Conservation (phyloP, 2,888 invertebrate species). For the Tricholauxania praeusta region DNA sequence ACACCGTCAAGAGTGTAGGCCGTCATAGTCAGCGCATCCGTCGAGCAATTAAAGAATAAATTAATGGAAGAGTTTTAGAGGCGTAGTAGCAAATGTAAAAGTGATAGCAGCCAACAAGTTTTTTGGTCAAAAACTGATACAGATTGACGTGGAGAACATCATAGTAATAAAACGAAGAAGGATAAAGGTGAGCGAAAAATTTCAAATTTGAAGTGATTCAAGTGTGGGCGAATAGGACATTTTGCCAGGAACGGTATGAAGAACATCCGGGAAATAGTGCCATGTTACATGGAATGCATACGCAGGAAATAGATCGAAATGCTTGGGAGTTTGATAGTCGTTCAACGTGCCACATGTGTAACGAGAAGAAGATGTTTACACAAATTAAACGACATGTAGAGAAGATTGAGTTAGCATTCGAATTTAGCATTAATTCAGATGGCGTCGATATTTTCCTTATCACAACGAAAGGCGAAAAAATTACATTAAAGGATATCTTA, state of each 20-base stretch:
- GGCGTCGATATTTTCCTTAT: background rate
- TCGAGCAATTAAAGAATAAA: too few species aligned
- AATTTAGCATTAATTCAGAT: background rate
- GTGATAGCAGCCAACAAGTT: too few species aligned
- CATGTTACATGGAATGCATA: slow-evolving; percentile 12
- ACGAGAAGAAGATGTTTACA: slow-evolving; percentile 21
- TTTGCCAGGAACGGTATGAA: too few species aligned
- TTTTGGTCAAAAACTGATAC: background rate
- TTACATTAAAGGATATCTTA: slow-evolving; percentile 28
- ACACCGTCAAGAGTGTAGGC: too few species aligned
- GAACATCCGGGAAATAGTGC: slow-evolving; percentile 28
- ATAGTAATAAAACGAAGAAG: too few species aligned
- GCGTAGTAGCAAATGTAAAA: too few species aligned
- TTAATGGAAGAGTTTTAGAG: too few species aligned
- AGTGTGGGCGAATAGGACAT: background rate
- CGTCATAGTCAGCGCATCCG: too few species aligned
- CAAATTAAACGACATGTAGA: too few species aligned
- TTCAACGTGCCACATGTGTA: slow-evolving; percentile 37
- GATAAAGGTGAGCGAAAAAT: background rate
- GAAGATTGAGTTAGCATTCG: slow-evolving; percentile 23
- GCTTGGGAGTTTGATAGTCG: slow-evolving; percentile 34
- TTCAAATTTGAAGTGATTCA: too few species aligned
- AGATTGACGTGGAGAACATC: too few species aligned
- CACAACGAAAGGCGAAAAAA: background rate
- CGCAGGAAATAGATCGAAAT: background rate